Evolutionary conservation across 2,113 vertebrate genomes (phyloP).

Genomic region (Deroptyus accipitrinus): DNA sequence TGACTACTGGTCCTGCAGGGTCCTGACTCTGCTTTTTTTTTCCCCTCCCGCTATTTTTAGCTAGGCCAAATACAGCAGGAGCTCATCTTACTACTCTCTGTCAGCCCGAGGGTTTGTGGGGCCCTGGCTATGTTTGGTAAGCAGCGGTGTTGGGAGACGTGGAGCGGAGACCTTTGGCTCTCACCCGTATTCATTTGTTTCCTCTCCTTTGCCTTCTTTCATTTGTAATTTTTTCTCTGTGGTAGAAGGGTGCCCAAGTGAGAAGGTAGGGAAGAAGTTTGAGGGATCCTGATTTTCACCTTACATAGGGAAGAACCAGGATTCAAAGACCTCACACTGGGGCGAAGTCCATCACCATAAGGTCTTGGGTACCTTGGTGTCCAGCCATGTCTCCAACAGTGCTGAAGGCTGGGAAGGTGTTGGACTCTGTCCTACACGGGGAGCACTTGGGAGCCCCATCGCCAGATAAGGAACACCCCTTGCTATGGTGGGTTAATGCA

Average conservation of each 20-base stretch:
- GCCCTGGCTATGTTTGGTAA: conserved; percentile 72
- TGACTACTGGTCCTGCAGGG: conserved; percentile 73
- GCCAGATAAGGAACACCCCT: rapidly evolving
- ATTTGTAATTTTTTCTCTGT: neutral
- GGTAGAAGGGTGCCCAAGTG: neutral
- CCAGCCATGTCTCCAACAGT: rapidly evolving
- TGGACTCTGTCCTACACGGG: neutral
- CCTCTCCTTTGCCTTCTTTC: neutral
- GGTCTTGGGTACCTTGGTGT: rapidly evolving
- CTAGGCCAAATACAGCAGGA: conserved; percentile 75
- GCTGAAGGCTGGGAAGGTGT: neutral
- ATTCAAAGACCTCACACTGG: conserved; percentile 28
- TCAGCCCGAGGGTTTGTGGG: conserved; percentile 29
- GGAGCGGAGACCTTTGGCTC: neutral
- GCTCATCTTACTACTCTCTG: conserved; percentile 53
- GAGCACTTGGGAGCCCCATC: neutral
- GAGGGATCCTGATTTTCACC: conserved; percentile 73
- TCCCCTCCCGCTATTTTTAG: conserved; percentile 83
- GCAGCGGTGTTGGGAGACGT: neutral
- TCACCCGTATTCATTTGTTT: neutral
- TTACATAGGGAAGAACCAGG: conserved; percentile 68
- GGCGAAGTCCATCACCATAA: neutral
- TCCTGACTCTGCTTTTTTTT: conserved; percentile 62
- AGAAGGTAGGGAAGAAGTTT: conserved; percentile 38
- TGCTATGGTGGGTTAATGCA: neutral